Conservation (phyloP, 2,888 invertebrate genomes). For the Tryphoninae sp. region DNA sequence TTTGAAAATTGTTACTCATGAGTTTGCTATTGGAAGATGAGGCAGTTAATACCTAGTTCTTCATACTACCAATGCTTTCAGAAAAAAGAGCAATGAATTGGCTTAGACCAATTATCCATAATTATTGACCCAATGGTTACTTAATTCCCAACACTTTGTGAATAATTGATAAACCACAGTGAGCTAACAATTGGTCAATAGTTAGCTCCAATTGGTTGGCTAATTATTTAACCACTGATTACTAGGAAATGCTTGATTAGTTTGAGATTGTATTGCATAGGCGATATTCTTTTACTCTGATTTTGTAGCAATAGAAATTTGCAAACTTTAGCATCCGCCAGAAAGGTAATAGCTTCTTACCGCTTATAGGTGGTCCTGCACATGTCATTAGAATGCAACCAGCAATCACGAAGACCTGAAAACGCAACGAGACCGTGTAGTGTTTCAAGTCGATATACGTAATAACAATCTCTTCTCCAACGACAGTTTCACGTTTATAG, state of each 20-base stretch:
- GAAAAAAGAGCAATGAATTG: too few relatives aligned
- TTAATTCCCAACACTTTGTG: too few relatives aligned
- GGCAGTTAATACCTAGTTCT: background rate
- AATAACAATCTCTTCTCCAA: conserved; percentile 10
- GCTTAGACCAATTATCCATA: too few relatives aligned
- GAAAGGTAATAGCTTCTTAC: conserved; percentile 65
- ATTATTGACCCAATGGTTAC: too few relatives aligned
- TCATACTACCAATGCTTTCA: background rate
- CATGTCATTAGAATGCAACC: conserved; percentile 65
- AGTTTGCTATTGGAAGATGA: background rate
- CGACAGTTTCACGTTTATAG: background rate
- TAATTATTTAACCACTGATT: background rate
- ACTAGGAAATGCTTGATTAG: background rate
- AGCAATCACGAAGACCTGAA: conserved; percentile 68
- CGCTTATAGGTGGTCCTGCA: conserved; percentile 68
- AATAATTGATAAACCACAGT: background rate
- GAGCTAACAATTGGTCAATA: background rate
- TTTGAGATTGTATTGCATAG: background rate
- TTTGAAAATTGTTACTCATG: conserved; percentile 20
- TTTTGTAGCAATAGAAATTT: conserved; percentile 10
- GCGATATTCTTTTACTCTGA: background rate
- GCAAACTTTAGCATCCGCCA: conserved; percentile 33
- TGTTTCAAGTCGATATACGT: conserved; percentile 28
- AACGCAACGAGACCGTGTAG: conserved; percentile 43
- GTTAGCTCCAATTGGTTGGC: too few relatives aligned